These are phyloP conservation scores for Notarius lentiginosus DNA, from an alignment of 2,113 vertebrate species.

Conservation along the genomic window DNA sequence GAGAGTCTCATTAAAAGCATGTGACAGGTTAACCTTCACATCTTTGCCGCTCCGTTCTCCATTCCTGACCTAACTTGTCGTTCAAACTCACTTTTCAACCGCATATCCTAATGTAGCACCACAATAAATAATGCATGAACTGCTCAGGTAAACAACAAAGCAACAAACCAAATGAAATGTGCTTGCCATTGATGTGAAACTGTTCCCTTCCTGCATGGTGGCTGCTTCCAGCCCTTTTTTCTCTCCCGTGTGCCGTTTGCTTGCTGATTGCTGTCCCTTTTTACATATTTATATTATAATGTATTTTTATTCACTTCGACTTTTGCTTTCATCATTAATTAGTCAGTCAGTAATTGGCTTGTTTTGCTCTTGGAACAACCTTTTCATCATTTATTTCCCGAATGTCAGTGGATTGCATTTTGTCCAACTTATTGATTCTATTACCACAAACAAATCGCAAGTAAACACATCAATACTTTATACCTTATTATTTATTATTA, in stretches of 20 bases:
- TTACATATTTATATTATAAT: neutral
- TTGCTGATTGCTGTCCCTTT: neutral
- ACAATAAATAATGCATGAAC: constrained; percentile 66
- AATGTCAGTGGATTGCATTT: constrained; percentile 23
- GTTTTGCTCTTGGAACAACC: neutral
- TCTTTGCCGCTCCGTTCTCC: constrained; percentile 18
- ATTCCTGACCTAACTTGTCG: constrained; percentile 63
- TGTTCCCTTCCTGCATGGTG: constrained; percentile 61
- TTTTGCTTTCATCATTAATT: neutral
- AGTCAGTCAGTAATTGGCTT: neutral
- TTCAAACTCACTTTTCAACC: constrained; percentile 49
- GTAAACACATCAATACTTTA: neutral
- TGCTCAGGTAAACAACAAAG: constrained; percentile 55
- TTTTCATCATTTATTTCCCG: neutral
- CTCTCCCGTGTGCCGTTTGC: neutral
- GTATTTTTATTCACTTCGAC: neutral
- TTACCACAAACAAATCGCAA: constrained; percentile 47
- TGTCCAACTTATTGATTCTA: constrained; percentile 71
- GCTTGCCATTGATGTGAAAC: constrained; percentile 85
- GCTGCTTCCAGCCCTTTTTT: neutral
- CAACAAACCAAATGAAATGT: constrained; percentile 62
- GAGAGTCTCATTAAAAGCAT: constrained; percentile 38
- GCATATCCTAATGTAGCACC: constrained; percentile 65
- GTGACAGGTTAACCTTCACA: constrained; percentile 12
- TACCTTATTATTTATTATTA: neutral